Base-by-base conservation (phyloP, 2,113 vertebrate species). In the Heterochromis multidens region DNA sequence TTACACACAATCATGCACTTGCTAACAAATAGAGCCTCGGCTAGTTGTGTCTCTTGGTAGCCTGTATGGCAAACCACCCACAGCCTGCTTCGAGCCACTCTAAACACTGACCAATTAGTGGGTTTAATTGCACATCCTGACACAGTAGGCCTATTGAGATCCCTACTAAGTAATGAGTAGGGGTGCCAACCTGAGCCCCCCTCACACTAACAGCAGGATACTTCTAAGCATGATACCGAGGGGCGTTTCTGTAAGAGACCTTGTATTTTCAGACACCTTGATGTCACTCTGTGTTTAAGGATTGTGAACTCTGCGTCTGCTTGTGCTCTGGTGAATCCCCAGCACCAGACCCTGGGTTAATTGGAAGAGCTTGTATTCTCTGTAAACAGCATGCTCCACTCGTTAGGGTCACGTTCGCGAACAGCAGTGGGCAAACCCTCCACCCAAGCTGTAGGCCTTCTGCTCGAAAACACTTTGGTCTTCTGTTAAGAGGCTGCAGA, bases 91-190 rank as follows among this genome's bases (percentile, higher is more conserved):
- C 17, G 58, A 35, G 61, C 85, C 86, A 65, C 84, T 87, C 63
- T 85, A 83, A 91, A 94, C 21, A 59, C 83, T 86, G 87, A 83
- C 87, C 92, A 95, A 90, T 94, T 93, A 90, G 92, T 84, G 81
- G 76, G 83, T 85, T 79, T 92, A 91, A 92, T 94, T 94, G 88
- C 88, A 78, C 58, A 25, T 79, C 59, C 67, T 56, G 80, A 81
- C 91, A 87, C 90, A 63, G 59, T 63, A 49, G 89, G 61, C 58
- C 89, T 40, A 54, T 77, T 79, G 80, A 92, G 84, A 77, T 27
- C 19, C 70, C 76, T 77, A 27, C 54, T 35, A 80, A 81, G 67
- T 87, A 78, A 91, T 86, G 78, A 90, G 91, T 80, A 87, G 86
- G 58, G 76, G 65, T 80, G 37, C 74, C 61, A 40, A 82, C 83